Evolutionary conservation across 2,113 vertebrate species (phyloP).

Genomic region (Odocoileus virginianus): DNA sequence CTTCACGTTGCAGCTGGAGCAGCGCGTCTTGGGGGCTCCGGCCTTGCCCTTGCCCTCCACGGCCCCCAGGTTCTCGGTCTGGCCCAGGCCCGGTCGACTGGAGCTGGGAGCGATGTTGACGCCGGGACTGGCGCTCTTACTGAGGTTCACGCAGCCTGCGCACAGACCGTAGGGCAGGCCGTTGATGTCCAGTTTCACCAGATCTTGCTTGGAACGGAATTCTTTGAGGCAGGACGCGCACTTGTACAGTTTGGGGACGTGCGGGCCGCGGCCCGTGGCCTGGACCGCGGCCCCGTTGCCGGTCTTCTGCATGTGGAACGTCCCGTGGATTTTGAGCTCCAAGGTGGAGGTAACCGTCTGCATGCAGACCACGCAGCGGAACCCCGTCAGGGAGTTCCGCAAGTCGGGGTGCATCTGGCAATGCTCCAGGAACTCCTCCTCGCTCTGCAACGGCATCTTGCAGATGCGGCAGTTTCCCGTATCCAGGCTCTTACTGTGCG

Average conservation of each 20-base stretch:
- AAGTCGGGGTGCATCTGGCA: constrained; percentile 99
- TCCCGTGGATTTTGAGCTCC: constrained; percentile 99
- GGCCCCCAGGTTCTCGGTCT: constrained; percentile 89
- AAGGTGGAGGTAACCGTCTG: constrained; percentile 99
- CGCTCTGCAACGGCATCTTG: constrained; percentile 97
- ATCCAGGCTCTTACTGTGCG: constrained; percentile 98
- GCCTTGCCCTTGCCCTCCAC: constrained; percentile 91
- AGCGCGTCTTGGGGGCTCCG: constrained; percentile 92
- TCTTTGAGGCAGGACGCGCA: constrained; percentile 98
- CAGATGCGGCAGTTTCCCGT: constrained; percentile 98
- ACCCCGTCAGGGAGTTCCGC: constrained; percentile 97
- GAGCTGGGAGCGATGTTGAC: constrained; percentile 88
- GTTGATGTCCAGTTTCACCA: constrained; percentile 98
- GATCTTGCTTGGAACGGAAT: constrained; percentile 95
- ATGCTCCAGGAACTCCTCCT: constrained; percentile 98
- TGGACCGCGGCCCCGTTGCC: constrained; percentile 86
- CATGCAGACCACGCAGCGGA: constrained; percentile 99
- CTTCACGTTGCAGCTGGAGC: constrained; percentile 98
- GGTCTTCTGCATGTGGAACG: constrained; percentile 99
- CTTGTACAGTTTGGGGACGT: constrained; percentile 91
- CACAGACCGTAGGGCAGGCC: constrained; percentile 97
- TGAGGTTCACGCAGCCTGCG: constrained; percentile 91
- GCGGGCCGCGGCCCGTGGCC: constrained; percentile 79
- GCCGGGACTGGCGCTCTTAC: constrained; percentile 93
- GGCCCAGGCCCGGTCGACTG: constrained; percentile 83